phyloP scores from a whole-genome alignment of 1,140 invertebrate genomes.

The Temnothorax nylanderi region DNA sequence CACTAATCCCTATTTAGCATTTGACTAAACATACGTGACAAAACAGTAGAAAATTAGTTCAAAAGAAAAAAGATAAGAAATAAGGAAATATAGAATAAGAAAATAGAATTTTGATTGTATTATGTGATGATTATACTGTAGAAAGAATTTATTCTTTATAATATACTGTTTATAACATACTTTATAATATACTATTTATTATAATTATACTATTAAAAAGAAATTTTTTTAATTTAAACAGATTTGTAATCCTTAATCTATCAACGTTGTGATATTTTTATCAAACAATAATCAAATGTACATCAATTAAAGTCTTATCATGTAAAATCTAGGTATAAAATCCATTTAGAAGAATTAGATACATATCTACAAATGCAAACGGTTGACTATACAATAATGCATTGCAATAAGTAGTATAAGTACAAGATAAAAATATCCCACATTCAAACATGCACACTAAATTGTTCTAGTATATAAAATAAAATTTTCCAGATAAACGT shows the following conservation, averaged over 20 bases:
- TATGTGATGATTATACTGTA: background rate
- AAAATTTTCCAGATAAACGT: background rate
- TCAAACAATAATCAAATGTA: background rate
- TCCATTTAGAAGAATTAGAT: background rate
- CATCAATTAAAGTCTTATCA: background rate
- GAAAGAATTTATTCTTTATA: no score
- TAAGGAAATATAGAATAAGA: background rate
- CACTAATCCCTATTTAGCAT: background rate
- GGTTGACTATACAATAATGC: background rate
- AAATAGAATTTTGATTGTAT: background rate
- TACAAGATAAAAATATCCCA: conserved; percentile 15
- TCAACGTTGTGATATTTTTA: background rate
- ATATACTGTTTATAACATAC: no score
- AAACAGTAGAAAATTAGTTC: background rate
- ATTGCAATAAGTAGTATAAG: background rate
- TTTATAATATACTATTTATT: no score
- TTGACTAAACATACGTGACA: background rate
- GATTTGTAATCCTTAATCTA: background rate
- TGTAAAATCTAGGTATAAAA: background rate
- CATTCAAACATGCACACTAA: background rate
- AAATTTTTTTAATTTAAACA: background rate
- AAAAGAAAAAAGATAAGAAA: background rate
- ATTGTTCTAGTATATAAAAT: conserved; percentile 1
- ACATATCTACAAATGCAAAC: conserved; percentile 3
- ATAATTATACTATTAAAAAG: no score